phyloP scores from a whole-genome alignment of 2,797 vertebrate genomes.

The Naso thynnoides region DNA sequence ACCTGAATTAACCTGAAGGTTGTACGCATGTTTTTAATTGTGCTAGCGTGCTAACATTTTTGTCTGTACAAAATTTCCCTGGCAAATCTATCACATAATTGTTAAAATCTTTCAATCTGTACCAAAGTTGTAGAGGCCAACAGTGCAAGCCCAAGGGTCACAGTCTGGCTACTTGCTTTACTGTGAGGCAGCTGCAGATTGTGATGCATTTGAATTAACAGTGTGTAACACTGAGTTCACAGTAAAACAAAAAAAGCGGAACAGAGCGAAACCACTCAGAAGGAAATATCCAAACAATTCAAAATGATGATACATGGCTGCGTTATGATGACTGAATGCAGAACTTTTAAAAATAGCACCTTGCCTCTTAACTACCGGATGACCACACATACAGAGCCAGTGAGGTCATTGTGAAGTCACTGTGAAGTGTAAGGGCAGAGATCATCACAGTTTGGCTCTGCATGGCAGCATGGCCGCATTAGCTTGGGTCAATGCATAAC shows the following conservation, averaged over 20 bases:
- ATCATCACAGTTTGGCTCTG: constrained; percentile 46
- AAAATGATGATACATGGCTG: not conserved
- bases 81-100: not conserved
- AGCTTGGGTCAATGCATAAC: constrained; percentile 46
- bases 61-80: not conserved
- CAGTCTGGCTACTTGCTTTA: too few species aligned
- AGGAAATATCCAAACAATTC: constrained; percentile 7
- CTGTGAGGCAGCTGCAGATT: not conserved
- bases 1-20: too few species aligned
- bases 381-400: constrained; percentile 39
- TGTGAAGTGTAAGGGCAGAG: constrained; percentile 8
- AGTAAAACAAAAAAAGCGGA: not conserved
- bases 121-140: not conserved
- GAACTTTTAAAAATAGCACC: constrained; percentile 46
- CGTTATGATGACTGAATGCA: constrained; percentile 3
- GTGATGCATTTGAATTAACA: not conserved
- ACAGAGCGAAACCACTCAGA: not conserved
- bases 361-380: constrained; percentile 19
- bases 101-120: not conserved
- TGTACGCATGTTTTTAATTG: too few species aligned
- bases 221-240: not conserved
- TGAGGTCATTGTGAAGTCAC: constrained; percentile 44
- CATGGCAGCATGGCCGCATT: constrained; percentile 35
- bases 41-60: too few species aligned
- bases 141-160: not conserved